These are phyloP conservation scores for Labroides dimidiatus DNA, from an alignment of 2,797 vertebrate species.

Conservation along the genomic window DNA sequence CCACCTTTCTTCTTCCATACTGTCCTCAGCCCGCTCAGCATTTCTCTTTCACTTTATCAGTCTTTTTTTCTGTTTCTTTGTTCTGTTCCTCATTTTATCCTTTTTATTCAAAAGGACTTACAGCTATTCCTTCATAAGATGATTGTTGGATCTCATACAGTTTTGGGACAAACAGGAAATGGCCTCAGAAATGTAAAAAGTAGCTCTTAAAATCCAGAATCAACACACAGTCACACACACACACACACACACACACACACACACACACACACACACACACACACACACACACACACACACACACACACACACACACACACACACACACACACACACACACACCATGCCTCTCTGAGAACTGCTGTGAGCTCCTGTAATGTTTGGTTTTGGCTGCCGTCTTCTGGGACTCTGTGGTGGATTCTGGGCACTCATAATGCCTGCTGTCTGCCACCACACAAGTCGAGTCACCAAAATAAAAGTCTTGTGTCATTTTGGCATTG, in stretches of 20 bases:
- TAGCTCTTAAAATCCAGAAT: conserved; percentile 51
- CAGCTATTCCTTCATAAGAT: conserved; percentile 43
- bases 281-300: conserved; percentile 5
- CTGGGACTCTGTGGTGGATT: conserved; percentile 46
- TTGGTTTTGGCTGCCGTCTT: conserved; percentile 46
- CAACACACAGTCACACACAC: neutral
- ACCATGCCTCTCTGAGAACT: conserved; percentile 28
- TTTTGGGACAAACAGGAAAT: conserved; percentile 67
- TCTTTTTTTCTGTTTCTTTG: neutral
- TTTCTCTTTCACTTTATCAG: conserved; percentile 8
- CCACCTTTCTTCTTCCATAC: conserved; percentile 54
- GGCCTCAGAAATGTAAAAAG: conserved; percentile 60
- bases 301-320: conserved; percentile 3
- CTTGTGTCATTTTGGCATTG: conserved; percentile 50
- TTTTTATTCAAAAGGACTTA: conserved; percentile 8
- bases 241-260: conserved; percentile 19
- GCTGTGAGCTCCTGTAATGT: conserved; percentile 55
- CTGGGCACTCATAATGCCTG: conserved; percentile 31
- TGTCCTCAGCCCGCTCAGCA: neutral
- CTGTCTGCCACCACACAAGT: conserved; percentile 48
- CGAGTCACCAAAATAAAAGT: conserved; percentile 56
- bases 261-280: conserved; percentile 11
- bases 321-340: conserved; percentile 14
- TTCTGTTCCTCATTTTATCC: neutral
- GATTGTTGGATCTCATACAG: conserved; percentile 42